phyloP scores from a whole-genome alignment of 1,140 invertebrate species.

The Zaprionus africanus region DNA sequence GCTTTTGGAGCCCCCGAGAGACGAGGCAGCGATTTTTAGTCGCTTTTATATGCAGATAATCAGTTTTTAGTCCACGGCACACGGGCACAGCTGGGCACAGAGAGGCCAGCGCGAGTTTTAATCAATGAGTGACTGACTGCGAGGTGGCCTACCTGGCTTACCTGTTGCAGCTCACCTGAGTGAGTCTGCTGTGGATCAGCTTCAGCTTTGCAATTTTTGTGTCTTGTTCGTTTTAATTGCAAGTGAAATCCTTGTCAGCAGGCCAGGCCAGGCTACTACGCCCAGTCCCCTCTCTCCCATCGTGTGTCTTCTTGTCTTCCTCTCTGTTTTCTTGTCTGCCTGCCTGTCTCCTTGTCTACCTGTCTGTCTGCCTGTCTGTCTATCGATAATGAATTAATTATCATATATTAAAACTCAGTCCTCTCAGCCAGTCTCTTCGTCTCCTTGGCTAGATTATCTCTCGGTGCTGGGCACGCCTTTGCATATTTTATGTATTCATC shows the following conservation, averaged over 20 bases:
- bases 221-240: constrained; percentile 82
- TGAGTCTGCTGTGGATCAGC: constrained; percentile 10
- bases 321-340: constrained; percentile 22
- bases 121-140: constrained; percentile 68
- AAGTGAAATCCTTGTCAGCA: constrained; percentile 81
- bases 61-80: constrained; percentile 76
- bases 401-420: constrained; percentile 81
- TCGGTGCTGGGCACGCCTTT: constrained; percentile 67
- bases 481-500: constrained; percentile 70
- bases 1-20: constrained; percentile 4
- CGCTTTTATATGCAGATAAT: constrained; percentile 77
- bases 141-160: neutral
- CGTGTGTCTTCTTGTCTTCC: constrained; percentile 30
- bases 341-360: neutral
- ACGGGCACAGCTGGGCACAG: constrained; percentile 61
- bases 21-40: constrained; percentile 64
- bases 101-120: constrained; percentile 61
- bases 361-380: constrained; percentile 35
- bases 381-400: constrained; percentile 82
- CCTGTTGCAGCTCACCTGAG: constrained; percentile 16
- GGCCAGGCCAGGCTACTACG: constrained; percentile 24
- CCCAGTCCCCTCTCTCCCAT: neutral
- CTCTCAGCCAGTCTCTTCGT: constrained; percentile 14
- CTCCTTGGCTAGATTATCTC: constrained; percentile 65
- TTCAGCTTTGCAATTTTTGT: constrained; percentile 64